Percentiles rank a stretch among this genome's conserved stretches.
Evolutionary conservation across 2,888 invertebrate species (phyloP).

Genomic region (Volucella inflata): DNA sequence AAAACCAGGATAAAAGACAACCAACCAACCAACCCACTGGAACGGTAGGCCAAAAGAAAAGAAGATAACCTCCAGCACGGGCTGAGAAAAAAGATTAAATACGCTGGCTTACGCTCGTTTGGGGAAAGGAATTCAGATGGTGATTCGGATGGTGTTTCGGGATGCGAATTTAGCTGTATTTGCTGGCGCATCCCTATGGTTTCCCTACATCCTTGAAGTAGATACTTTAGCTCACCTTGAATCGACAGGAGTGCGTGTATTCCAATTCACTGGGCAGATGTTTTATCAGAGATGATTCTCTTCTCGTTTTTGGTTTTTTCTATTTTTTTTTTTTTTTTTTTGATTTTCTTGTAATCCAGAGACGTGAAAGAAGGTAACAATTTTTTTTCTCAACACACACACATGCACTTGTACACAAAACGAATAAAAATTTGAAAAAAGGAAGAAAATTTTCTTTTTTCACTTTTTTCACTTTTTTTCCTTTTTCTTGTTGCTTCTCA

Average conservation of each 20-base stretch:
- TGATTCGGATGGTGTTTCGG: too few species aligned
- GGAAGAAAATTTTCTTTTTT: not conserved
- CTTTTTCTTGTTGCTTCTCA: not conserved
- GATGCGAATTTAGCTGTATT: slow-evolving; percentile 23
- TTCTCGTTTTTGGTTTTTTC: not conserved
- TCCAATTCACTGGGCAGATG: slow-evolving; percentile 53
- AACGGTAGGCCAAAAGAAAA: slow-evolving; percentile 15
- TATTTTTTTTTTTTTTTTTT: slow-evolving; percentile 21
- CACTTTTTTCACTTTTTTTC: too few species aligned
- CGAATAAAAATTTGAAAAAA: slow-evolving; percentile 3
- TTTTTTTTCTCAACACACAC: slow-evolving; percentile 11
- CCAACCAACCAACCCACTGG: not conserved
- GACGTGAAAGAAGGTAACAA: not conserved
- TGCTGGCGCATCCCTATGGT: slow-evolving; percentile 17
- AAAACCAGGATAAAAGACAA: slow-evolving; percentile 1
- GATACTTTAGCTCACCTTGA: slow-evolving; percentile 64
- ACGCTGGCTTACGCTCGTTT: slow-evolving; percentile 26
- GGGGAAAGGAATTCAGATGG: slow-evolving; percentile 26
- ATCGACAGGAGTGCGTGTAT: slow-evolving; percentile 62
- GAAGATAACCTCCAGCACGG: not conserved
- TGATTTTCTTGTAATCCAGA: slow-evolving; percentile 21
- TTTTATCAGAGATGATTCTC: slow-evolving; percentile 1
- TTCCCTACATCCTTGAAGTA: slow-evolving; percentile 46
- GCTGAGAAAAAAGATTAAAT: slow-evolving; percentile 31
- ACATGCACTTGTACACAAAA: not conserved